phyloP scores from a whole-genome alignment of 53 echinoderm and acorn worm species.

The Patiria pectinifera region DNA sequence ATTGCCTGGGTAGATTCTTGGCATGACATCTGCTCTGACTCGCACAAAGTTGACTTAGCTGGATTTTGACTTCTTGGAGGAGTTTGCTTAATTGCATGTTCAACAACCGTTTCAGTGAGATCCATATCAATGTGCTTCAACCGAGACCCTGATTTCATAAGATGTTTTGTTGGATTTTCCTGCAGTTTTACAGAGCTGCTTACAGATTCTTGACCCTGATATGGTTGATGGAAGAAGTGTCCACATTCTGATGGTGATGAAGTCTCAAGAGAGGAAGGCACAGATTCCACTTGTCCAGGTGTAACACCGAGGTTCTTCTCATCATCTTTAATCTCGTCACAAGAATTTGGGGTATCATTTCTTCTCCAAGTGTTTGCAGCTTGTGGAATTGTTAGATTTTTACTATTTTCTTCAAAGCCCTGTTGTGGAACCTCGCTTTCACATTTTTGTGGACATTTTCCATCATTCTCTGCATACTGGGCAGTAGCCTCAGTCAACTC shows the following conservation, averaged over 20 bases:
- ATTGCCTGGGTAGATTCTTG: neutral
- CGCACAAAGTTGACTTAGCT: neutral
- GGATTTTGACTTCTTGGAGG: neutral
- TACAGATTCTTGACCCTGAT: neutral
- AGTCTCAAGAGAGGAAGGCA: neutral
- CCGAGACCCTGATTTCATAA: neutral
- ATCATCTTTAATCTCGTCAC: neutral
- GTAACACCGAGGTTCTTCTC: neutral
- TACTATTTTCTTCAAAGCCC: neutral
- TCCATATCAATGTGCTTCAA: neutral
- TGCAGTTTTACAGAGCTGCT: neutral
- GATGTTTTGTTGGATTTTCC: neutral
- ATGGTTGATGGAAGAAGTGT: neutral
- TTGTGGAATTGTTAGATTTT: neutral
- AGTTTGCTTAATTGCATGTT: neutral
- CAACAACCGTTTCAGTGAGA: neutral
- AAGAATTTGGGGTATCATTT: neutral
- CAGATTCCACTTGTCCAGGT: neutral
- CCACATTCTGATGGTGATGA: neutral
- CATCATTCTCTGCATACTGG: neutral
- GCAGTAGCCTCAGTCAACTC: neutral
- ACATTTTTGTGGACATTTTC: neutral
- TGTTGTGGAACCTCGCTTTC: neutral
- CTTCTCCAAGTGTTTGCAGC: neutral
- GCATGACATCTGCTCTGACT: neutral